Evolutionary conservation across 1,140 invertebrate genomes (phyloP), one percentile per base, ranked within the genome.

Genomic region (Eupeodes corollae): DNA sequence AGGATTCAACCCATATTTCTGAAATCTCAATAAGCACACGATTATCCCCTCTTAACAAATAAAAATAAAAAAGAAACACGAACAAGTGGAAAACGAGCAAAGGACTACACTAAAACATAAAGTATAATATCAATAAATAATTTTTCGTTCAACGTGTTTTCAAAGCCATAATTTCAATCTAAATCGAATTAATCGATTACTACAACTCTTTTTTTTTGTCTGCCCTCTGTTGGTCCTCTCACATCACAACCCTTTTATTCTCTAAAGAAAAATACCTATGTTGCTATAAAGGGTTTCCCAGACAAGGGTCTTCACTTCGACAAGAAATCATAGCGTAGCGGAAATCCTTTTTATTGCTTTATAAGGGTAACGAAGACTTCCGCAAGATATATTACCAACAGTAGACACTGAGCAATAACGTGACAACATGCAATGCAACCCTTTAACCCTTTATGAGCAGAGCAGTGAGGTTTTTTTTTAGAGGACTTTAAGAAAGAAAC

Each of bases 141-240:
- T 26, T 26, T 26, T 26, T 26, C 21, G 21, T 26, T 26, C 31
- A 42, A 34, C 30, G 48, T 49, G 44, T 40, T 47, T 49, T 33
- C 45, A 56, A 47, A 42, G 51, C 52, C 53, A 64, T 63, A 61
- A 63, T 59, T 66, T 61, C 59, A 65, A 65, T 65, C 60, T 63
- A 65, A 58, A 63, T 62, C 57, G 57, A 65, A 66, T 63, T 66
- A 66, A 66, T 66, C 63, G 63, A 66, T 66, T 66, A 65, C 21
- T 26, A 26, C 56, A 56, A 56, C 44, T 52, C 60, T 57, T 59
- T 54, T 59, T 57, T 65, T 59, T 65, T 65, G 21, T 57, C 62
- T 62, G 55, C 63, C 63, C 61, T 61, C 61, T 59, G 59, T 60
- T 56, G 62, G 55, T 55, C 52, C 50, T 54, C 52, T 52, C 51